A percentile compares a stretch with the other conserved stretches of the same genome.
Conservation (phyloP, 2,797 vertebrate genomes). For the Carcharodon carcharias region DNA sequence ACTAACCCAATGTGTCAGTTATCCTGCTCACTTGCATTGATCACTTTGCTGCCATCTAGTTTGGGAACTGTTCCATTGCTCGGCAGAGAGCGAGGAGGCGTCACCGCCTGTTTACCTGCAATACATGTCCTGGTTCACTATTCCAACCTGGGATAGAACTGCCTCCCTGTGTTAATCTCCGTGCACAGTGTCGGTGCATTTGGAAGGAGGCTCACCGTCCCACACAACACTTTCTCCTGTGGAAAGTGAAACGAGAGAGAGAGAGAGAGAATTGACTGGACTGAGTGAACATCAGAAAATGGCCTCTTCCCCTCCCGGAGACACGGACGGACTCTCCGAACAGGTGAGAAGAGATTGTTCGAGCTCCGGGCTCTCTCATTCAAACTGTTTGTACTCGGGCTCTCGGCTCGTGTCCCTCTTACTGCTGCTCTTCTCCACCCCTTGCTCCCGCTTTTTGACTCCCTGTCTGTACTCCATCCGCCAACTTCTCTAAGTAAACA, state of each 20-base stretch:
- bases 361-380: neutral
- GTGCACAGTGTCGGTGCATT: neutral
- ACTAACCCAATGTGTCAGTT: neutral
- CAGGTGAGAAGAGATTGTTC: neutral
- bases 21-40: neutral
- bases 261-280: neutral
- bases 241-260: neutral
- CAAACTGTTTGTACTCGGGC: neutral
- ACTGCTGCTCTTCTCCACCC: too few species aligned
- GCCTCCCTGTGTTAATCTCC: neutral
- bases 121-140: neutral
- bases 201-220: neutral
- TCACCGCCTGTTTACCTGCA: neutral
- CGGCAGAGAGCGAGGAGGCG: neutral
- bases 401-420: neutral
- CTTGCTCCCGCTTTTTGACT: neutral
- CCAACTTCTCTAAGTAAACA: neutral
- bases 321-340: neutral
- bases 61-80: neutral
- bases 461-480: neutral
- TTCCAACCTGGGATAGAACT: neutral
- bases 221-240: neutral
- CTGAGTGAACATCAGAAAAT: neutral
- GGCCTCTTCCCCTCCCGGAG: constrained; percentile 26
- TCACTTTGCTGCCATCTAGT: constrained; percentile 30